Evolutionary conservation across 2,797 vertebrate genomes (phyloP).

Genomic region (Xenopus petersii): DNA sequence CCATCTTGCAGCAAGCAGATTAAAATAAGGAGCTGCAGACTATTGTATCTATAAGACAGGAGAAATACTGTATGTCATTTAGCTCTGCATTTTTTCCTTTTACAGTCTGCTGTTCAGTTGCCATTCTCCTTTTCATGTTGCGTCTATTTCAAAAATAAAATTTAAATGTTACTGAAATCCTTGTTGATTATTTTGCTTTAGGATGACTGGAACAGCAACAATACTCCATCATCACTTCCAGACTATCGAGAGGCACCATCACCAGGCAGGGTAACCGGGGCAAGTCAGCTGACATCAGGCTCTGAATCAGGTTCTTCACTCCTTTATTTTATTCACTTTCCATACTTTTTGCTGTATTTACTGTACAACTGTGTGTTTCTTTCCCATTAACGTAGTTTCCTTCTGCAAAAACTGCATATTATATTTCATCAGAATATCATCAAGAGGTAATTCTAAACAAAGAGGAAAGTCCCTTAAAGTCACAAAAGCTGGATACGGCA

Average conservation of each 20-base stretch:
- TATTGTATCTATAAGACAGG: background rate
- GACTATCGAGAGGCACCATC: slow-evolving; percentile 22
- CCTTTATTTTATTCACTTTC: background rate
- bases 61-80: slow-evolving; percentile 28
- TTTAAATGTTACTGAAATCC: background rate
- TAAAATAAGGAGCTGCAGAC: background rate
- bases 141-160: too few species aligned
- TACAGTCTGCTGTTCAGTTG: background rate
- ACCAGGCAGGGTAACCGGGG: slow-evolving; percentile 51
- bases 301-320: slow-evolving; percentile 21
- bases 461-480: background rate
- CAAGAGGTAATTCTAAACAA: background rate
- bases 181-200: slow-evolving; percentile 26
- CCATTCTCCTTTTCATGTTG: background rate
- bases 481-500: slow-evolving; percentile 44
- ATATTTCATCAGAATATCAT: background rate
- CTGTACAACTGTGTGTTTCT: too few species aligned
- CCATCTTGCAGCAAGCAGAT: too few species aligned
- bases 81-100: background rate
- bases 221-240: slow-evolving; percentile 45
- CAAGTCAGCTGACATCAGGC: slow-evolving; percentile 15
- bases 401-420: slow-evolving; percentile 9
- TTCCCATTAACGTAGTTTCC: background rate
- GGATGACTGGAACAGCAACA: slow-evolving; percentile 53
- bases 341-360: too few species aligned